Percentiles rank a stretch among this genome's conserved stretches.
Evolutionary conservation across 2,888 invertebrate genomes (phyloP).

Genomic region (Automeris io): DNA sequence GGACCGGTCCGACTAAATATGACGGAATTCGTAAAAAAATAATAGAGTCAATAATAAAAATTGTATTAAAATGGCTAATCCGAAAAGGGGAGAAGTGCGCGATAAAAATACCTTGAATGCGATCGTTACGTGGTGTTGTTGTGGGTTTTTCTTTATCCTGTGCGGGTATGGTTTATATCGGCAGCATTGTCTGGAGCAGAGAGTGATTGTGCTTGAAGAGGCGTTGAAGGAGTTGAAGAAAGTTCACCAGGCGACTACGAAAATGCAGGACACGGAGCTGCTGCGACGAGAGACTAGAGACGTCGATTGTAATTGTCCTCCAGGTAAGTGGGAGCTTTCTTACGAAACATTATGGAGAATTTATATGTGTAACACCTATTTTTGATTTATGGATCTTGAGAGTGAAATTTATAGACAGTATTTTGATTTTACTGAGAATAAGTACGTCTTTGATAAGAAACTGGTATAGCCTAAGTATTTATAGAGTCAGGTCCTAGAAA

Average conservation of each 20-base stretch:
- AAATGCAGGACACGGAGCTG: constrained; percentile 29
- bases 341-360: too few relatives aligned
- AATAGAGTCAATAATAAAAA: constrained; percentile 2
- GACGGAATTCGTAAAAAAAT: constrained; percentile 3
- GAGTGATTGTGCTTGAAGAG: constrained; percentile 51
- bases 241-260: constrained; percentile 21
- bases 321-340: constrained; percentile 42
- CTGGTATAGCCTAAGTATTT: too few relatives aligned
- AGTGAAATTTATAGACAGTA: too few relatives aligned
- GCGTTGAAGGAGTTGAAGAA: constrained; percentile 32
- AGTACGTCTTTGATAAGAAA: too few relatives aligned
- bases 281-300: constrained; percentile 51
- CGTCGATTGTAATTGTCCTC: constrained; percentile 63
- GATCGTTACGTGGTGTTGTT: constrained; percentile 63
- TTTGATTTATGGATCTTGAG: too few relatives aligned
- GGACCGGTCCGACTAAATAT: background rate
- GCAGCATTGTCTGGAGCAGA: constrained; percentile 57
- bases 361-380: too few relatives aligned
- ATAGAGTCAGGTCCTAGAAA: too few relatives aligned
- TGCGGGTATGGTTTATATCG: constrained; percentile 58
- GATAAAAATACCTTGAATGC: constrained; percentile 47
- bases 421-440: too few relatives aligned
- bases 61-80: constrained; percentile 43
- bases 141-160: constrained; percentile 50
- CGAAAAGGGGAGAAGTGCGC: constrained; percentile 36